phyloP scores from a whole-genome alignment of 2,888 invertebrate genomes.

The Rosalia funebris region DNA sequence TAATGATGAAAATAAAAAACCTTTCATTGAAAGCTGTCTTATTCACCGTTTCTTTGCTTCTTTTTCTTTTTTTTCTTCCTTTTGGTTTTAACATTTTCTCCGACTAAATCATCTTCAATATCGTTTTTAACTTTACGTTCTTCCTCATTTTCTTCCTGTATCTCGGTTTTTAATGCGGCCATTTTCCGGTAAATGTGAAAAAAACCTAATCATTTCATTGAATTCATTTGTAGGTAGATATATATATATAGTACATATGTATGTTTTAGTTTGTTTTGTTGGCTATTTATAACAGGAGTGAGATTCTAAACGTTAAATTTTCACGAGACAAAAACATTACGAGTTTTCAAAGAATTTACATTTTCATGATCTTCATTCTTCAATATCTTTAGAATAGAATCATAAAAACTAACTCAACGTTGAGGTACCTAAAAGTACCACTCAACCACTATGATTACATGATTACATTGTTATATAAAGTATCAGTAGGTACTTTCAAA shows the following conservation, averaged over 20 bases:
- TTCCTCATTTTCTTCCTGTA: constrained; percentile 69
- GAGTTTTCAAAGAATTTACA: too few relatives aligned
- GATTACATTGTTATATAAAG: too few relatives aligned
- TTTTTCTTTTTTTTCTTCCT: constrained; percentile 91
- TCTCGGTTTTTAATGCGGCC: constrained; percentile 69
- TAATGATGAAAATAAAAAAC: neutral
- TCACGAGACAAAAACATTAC: too few relatives aligned
- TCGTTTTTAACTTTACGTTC: constrained; percentile 56
- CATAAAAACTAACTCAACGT: too few relatives aligned
- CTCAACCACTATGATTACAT: too few relatives aligned
- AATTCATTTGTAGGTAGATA: neutral
- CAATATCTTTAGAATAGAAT: too few relatives aligned
- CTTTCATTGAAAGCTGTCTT: neutral
- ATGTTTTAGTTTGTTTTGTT: too few relatives aligned
- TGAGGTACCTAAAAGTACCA: too few relatives aligned
- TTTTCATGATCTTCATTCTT: too few relatives aligned
- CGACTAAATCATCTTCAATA: constrained; percentile 69
- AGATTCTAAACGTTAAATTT: too few relatives aligned
- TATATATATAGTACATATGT: neutral
- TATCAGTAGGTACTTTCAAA: too few relatives aligned
- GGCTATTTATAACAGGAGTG: too few relatives aligned
- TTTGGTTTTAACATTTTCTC: constrained; percentile 70
- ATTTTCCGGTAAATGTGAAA: constrained; percentile 60
- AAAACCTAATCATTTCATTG: neutral
- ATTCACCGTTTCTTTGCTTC: constrained; percentile 69